Conservation (phyloP, 2,797 vertebrate species). For the Lindbergichthys nudifrons region DNA sequence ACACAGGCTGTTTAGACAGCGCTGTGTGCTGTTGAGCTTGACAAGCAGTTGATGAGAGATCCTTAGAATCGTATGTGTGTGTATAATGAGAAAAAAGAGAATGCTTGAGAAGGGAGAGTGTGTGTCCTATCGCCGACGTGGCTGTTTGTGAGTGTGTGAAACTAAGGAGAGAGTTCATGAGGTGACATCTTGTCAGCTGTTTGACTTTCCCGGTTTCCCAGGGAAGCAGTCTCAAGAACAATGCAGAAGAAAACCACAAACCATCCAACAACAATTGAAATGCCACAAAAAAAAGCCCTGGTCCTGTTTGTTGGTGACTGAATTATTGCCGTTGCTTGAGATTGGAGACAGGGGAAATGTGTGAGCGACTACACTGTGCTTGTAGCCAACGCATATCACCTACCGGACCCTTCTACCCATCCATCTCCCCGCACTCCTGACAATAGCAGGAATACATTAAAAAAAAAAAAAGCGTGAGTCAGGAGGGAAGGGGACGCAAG, state of each 20-base stretch:
- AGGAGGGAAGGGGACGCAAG: slow-evolving; percentile 74
- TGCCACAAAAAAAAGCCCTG: slow-evolving; percentile 53
- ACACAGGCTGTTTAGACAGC: slow-evolving; percentile 64
- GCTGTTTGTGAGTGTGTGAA: slow-evolving; percentile 73
- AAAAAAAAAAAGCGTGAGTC: slow-evolving; percentile 67
- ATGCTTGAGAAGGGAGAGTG: slow-evolving; percentile 49
- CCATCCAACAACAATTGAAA: slow-evolving; percentile 72
- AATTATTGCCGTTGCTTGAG: slow-evolving; percentile 72
- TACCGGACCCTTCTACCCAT: slow-evolving; percentile 72
- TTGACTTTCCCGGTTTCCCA: slow-evolving; percentile 83
- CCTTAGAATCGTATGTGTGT: slow-evolving; percentile 45
- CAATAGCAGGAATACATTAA: slow-evolving; percentile 83
- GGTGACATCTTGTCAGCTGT: slow-evolving; percentile 82
- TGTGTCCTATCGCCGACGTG: slow-evolving; percentile 62
- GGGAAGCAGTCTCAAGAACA: slow-evolving; percentile 77
- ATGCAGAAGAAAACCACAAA: slow-evolving; percentile 67
- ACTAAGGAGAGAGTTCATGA: slow-evolving; percentile 73
- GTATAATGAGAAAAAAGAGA: slow-evolving; percentile 48
- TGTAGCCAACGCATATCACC: slow-evolving; percentile 72
- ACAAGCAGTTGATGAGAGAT: slow-evolving; percentile 71
- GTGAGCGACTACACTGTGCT: slow-evolving; percentile 66
- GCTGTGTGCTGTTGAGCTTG: slow-evolving; percentile 63
- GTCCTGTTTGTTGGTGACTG: slow-evolving; percentile 66
- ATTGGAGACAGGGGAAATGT: slow-evolving; percentile 62
- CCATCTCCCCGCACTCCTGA: slow-evolving; percentile 72